These are phyloP conservation scores for Pangasius sanitwongsei DNA, from an alignment of 2,797 vertebrate species.

Conservation along the genomic window DNA sequence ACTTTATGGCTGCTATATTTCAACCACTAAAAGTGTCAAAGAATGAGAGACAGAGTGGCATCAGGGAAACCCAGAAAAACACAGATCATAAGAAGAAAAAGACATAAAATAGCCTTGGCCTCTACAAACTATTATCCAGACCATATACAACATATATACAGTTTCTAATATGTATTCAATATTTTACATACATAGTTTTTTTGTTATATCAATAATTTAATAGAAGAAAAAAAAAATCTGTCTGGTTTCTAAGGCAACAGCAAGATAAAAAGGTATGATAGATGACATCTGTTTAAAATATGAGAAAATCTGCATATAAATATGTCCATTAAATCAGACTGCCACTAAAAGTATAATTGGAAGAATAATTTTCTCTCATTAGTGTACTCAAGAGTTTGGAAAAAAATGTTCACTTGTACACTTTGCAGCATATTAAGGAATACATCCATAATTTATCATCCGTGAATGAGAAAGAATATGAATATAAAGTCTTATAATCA, in stretches of 20 bases:
- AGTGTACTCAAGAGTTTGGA: background rate
- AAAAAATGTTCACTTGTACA: background rate
- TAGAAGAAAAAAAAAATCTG: slow-evolving; percentile 21
- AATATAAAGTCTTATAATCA: background rate
- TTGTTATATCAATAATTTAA: too few species aligned
- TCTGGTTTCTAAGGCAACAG: slow-evolving; percentile 71
- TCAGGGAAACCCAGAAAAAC: too few species aligned
- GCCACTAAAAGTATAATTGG: background rate
- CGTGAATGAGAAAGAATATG: background rate
- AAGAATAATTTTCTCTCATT: background rate
- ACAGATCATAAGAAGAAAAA: too few species aligned
- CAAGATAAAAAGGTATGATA: slow-evolving; percentile 52
- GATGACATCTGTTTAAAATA: slow-evolving; percentile 40
- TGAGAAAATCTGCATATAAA: slow-evolving; percentile 29
- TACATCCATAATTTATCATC: background rate
- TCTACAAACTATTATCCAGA: too few species aligned
- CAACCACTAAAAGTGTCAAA: too few species aligned
- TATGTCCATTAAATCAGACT: slow-evolving; percentile 29
- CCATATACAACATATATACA: too few species aligned
- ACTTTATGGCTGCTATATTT: too few species aligned
- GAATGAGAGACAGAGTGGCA: too few species aligned
- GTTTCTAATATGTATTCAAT: too few species aligned
- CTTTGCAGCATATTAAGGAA: slow-evolving; percentile 3
- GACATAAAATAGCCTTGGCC: too few species aligned
- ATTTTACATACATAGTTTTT: too few species aligned